Evolutionary conservation across 2,888 invertebrate species (phyloP).

Genomic region (Lithosia quadra): DNA sequence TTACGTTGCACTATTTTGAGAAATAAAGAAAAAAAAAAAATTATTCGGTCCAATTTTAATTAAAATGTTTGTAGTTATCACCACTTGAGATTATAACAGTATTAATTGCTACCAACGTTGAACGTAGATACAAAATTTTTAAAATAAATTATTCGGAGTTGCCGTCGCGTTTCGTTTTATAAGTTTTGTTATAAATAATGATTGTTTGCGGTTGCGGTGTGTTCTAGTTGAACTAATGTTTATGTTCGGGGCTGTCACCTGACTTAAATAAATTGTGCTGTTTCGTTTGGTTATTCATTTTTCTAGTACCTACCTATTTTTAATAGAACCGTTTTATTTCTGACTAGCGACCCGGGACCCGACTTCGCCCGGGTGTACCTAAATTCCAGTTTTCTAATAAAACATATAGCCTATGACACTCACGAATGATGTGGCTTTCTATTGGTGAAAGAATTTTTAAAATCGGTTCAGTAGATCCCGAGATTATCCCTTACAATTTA

Average conservation of each 20-base stretch:
- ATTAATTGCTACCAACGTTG: slow-evolving; percentile 8
- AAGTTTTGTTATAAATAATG: slow-evolving; percentile 9
- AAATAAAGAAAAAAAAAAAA: no score
- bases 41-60: neutral
- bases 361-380: no score
- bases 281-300: neutral
- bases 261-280: neutral
- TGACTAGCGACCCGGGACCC: no score
- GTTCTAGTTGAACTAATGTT: slow-evolving; percentile 7
- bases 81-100: neutral
- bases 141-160: slow-evolving; percentile 1
- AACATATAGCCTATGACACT: no score
- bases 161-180: slow-evolving; percentile 1
- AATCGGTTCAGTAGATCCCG: no score
- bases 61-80: neutral
- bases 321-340: no score
- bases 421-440: no score
- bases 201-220: slow-evolving; percentile 5
- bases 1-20: no score
- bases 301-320: no score
- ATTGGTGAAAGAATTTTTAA: no score
- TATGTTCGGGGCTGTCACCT: neutral
- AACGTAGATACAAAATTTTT: neutral
- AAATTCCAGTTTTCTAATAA: no score
- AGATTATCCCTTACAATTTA: no score